These are phyloP conservation scores for Drosophila aff. DNA, from an alignment of 1,140 invertebrate genomes.

Conservation along the genomic window DNA sequence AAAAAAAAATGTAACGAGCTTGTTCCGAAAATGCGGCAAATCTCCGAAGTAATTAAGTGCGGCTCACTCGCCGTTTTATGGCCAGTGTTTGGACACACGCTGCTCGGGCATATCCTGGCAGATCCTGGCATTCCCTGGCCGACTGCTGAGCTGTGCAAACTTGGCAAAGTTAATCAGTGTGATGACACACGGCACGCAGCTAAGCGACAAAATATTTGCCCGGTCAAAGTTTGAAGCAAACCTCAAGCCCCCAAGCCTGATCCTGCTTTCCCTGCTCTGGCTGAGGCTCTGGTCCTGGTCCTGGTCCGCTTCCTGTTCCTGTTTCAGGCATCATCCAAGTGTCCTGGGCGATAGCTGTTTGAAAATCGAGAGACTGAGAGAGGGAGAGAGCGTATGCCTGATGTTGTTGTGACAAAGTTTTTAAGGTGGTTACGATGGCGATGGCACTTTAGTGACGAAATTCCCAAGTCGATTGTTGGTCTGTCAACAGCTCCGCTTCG, in stretches of 20 bases:
- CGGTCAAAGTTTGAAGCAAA: constrained; percentile 54
- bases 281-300: neutral
- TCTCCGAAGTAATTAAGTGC: constrained; percentile 75
- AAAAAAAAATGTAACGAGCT: constrained; percentile 12
- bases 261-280: constrained; percentile 16
- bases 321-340: constrained; percentile 64
- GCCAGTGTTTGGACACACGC: constrained; percentile 25
- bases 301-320: constrained; percentile 16
- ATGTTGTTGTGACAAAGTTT: constrained; percentile 66
- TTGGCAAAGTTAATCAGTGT: constrained; percentile 79
- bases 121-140: constrained; percentile 6
- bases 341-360: constrained; percentile 67
- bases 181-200: constrained; percentile 77
- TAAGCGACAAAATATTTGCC: constrained; percentile 81
- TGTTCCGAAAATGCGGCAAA: constrained; percentile 42
- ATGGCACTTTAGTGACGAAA: constrained; percentile 81
- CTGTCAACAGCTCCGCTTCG: constrained; percentile 73
- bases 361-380: constrained; percentile 62
- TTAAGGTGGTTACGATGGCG: constrained; percentile 60
- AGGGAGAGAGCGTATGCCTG: neutral
- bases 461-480: constrained; percentile 83
- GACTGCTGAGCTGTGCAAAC: constrained; percentile 57
- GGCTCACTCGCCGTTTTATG: constrained; percentile 36
- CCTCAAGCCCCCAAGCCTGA: constrained; percentile 40
- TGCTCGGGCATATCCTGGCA: constrained; percentile 10